Percentiles rank a stretch among this genome's conserved stretches.
These are phyloP conservation scores for Brienomyrus longianalis DNA, from an alignment of 2,113 vertebrate species.

Conservation along the genomic window DNA sequence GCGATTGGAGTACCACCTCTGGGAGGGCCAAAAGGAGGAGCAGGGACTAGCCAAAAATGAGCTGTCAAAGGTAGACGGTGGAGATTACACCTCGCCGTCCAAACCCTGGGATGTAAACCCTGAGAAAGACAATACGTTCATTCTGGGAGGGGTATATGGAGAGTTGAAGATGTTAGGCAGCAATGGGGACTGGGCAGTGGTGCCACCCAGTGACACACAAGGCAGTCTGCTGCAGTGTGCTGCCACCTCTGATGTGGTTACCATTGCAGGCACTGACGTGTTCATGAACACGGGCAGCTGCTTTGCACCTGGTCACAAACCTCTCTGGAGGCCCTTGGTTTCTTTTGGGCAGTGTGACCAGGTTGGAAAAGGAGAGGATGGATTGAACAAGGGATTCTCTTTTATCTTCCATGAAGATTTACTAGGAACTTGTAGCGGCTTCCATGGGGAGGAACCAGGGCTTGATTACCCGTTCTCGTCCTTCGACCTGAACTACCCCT, in stretches of 20 bases:
- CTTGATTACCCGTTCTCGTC: conserved; percentile 90
- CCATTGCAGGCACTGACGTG: conserved; percentile 89
- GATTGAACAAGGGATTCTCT: conserved; percentile 91
- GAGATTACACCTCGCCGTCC: conserved; percentile 91
- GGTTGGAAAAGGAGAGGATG: conserved; percentile 71
- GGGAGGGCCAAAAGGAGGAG: conserved; percentile 86
- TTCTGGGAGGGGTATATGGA: conserved; percentile 93
- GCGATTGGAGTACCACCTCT: conserved; percentile 90
- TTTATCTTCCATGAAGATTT: conserved; percentile 99
- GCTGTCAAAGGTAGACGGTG: conserved; percentile 75
- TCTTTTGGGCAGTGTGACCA: conserved; percentile 84
- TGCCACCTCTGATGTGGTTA: conserved; percentile 80
- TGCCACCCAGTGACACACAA: conserved; percentile 69
- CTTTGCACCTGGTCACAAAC: conserved; percentile 87
- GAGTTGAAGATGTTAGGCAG: conserved; percentile 84
- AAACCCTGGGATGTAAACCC: conserved; percentile 83
- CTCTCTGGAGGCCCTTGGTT: conserved; percentile 85
- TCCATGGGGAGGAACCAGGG: conserved; percentile 81
- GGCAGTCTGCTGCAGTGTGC: conserved; percentile 80
- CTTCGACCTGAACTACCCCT: conserved; percentile 90
- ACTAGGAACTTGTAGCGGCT: conserved; percentile 83
- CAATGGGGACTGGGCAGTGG: conserved; percentile 86
- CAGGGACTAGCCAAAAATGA: conserved; percentile 70
- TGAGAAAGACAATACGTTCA: conserved; percentile 84
- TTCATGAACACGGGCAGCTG: conserved; percentile 90